Conservation (phyloP, 2,113 vertebrate genomes). For the human region GRCh38 chr13:103165001-103165500, state of each 20-base stretch:
- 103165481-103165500: neutral
- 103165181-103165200: too few relatives aligned
- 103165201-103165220: too few relatives aligned
- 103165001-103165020: neutral
- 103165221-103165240: too few relatives aligned
- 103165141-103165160: too few relatives aligned
- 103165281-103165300: slow-evolving; percentile 65
- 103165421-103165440: neutral
- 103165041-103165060: too few relatives aligned
- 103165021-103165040: neutral
- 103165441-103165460: neutral
- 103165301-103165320: slow-evolving; percentile 58
- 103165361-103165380: slow-evolving; percentile 58
- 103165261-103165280: slow-evolving; percentile 6
- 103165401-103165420: neutral
- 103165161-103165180: too few relatives aligned
- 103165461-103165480: neutral
- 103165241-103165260: too few relatives aligned
- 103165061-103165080: too few relatives aligned
- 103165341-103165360: slow-evolving; percentile 18
- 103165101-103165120: too few relatives aligned
- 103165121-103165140: too few relatives aligned
- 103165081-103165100: too few relatives aligned
- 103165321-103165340: slow-evolving; percentile 13
- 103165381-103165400: neutral